These are phyloP conservation scores for Darevskia mixta DNA, from an alignment of 2,797 vertebrate species.

Conservation along the genomic window DNA sequence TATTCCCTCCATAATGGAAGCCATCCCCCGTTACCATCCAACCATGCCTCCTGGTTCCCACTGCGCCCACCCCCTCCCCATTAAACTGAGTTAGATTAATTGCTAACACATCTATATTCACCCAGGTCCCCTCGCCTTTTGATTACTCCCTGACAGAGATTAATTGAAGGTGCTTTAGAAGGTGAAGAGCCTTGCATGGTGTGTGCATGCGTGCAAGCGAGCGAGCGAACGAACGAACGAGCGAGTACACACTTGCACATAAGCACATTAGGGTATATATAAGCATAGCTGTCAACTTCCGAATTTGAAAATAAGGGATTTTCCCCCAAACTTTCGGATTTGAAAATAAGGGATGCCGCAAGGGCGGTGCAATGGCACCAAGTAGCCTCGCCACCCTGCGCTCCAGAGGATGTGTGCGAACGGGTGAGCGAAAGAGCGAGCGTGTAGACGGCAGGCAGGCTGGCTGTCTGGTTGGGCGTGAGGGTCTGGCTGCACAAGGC, in stretches of 20 bases:
- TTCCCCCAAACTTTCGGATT: no score
- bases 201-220: background rate
- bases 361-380: no score
- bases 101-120: slow-evolving; percentile 84
- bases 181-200: slow-evolving; percentile 48
- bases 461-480: no score
- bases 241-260: background rate
- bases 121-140: slow-evolving; percentile 80
- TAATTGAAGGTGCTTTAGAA: slow-evolving; percentile 80
- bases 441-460: no score
- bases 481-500: no score
- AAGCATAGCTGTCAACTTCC: background rate
- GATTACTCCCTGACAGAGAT: slow-evolving; percentile 86
- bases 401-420: no score
- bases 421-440: no score
- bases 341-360: no score
- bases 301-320: no score
- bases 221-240: no score
- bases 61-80: slow-evolving; percentile 76
- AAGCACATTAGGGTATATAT: background rate
- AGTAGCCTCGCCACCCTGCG: no score
- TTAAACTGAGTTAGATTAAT: slow-evolving; percentile 86
- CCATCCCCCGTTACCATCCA: slow-evolving; percentile 30
- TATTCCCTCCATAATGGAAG: slow-evolving; percentile 15
- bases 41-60: slow-evolving; percentile 62